phyloP scores from a whole-genome alignment of 2,797 vertebrate species.

The Betta splendens region DNA sequence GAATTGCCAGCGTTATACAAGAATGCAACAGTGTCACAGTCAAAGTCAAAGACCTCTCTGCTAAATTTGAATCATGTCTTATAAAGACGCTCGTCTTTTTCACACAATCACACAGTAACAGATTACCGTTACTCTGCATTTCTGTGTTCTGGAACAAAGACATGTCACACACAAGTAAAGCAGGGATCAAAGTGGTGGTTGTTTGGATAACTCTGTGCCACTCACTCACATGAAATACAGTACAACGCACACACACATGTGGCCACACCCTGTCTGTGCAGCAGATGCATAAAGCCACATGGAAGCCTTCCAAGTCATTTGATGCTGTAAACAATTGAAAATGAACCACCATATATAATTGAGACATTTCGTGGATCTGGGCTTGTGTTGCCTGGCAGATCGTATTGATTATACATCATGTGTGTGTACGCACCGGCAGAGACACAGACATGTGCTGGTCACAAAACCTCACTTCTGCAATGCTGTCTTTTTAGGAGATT shows the following conservation, averaged over 20 bases:
- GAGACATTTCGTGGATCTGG: constrained; percentile 37
- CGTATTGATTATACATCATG: constrained; percentile 38
- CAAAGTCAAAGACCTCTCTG: neutral
- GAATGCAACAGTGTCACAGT: neutral
- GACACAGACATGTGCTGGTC: constrained; percentile 3
- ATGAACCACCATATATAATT: constrained; percentile 45
- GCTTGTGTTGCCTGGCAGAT: constrained; percentile 20
- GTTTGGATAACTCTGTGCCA: constrained; percentile 6
- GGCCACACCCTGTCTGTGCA: constrained; percentile 31
- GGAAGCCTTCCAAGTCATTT: constrained; percentile 54
- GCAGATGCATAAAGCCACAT: constrained; percentile 51
- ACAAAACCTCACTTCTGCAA: neutral
- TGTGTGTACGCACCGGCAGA: constrained; percentile 46
- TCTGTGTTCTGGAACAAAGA: too few species aligned
- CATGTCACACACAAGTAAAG: constrained; percentile 21
- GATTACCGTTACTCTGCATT: too few species aligned
- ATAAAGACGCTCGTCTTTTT: too few species aligned
- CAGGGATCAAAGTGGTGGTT: constrained; percentile 22
- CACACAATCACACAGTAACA: too few species aligned
- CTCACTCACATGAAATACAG: neutral
- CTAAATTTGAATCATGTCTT: neutral
- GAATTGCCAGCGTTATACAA: constrained; percentile 2
- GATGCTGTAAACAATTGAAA: constrained; percentile 59
- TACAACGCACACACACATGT: constrained; percentile 9
- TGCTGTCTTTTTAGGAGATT: too few species aligned